These are phyloP conservation scores for Shinisaurus crocodilurus DNA, from an alignment of 2,113 vertebrate species.

Conservation along the genomic window DNA sequence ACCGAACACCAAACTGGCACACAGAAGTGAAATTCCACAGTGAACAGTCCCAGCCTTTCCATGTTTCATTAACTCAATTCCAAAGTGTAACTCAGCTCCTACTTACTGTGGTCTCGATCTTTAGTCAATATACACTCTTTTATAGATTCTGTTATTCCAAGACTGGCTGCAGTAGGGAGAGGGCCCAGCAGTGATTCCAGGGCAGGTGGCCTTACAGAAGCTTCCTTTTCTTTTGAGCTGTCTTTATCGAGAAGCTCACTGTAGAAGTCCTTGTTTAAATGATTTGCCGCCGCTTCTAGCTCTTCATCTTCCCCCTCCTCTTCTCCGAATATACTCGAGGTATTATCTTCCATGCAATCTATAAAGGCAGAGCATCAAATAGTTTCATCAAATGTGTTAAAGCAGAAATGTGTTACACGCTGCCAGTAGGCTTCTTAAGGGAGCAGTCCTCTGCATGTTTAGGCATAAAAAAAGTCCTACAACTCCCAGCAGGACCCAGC, in stretches of 20 bases:
- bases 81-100: neutral
- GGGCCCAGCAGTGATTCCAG: slow-evolving; percentile 89
- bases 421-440: neutral
- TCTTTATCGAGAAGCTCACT: slow-evolving; percentile 81
- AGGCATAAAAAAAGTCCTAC: too few species aligned
- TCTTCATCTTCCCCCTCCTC: slow-evolving; percentile 87
- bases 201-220: slow-evolving; percentile 69
- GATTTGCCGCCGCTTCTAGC: slow-evolving; percentile 87
- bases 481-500: too few species aligned
- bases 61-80: neutral
- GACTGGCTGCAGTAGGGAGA: slow-evolving; percentile 88
- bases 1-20: accelerated
- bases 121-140: slow-evolving; percentile 77
- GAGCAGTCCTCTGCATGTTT: too few species aligned
- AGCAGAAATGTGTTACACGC: neutral
- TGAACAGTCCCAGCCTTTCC: neutral
- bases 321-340: slow-evolving; percentile 76
- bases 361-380: slow-evolving; percentile 7
- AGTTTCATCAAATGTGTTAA: slow-evolving; percentile 36
- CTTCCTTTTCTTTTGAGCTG: slow-evolving; percentile 24
- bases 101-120: slow-evolving; percentile 85
- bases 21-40: neutral
- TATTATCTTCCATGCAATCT: slow-evolving; percentile 80
- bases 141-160: slow-evolving; percentile 89
- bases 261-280: slow-evolving; percentile 87